Evolutionary conservation across 2,797 vertebrate genomes (phyloP).

Genomic region (Galaxias olidus): DNA sequence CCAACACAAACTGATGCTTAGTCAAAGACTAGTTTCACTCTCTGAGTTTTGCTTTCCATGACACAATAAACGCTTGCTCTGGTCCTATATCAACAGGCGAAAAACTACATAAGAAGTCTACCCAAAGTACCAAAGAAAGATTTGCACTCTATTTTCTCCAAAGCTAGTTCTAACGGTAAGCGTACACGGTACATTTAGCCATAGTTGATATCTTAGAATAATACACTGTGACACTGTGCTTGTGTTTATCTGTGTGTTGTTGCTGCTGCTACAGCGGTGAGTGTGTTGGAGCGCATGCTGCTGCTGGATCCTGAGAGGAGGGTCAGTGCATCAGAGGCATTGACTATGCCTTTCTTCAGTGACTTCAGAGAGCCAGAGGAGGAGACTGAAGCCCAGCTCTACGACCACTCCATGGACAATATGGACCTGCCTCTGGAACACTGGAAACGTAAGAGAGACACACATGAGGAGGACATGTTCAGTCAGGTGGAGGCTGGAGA

Average conservation of each 20-base stretch:
- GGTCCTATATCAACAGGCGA: conserved; percentile 77
- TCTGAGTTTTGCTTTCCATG: not conserved
- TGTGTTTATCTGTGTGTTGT: not conserved
- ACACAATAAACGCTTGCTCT: not conserved
- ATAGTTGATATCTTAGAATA: not conserved
- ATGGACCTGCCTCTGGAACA: conserved; percentile 89
- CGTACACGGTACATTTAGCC: not conserved
- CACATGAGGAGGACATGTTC: not conserved
- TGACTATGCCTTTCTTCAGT: conserved; percentile 88
- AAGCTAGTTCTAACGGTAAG: conserved; percentile 83
- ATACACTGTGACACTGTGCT: not conserved
- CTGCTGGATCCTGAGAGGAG: conserved; percentile 90
- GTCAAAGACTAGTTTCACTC: not conserved
- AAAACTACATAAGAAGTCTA: conserved; percentile 91
- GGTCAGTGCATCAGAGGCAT: conserved; percentile 84
- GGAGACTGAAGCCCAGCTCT: conserved; percentile 86
- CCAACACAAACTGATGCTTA: not conserved
- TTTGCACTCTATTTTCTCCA: conserved; percentile 84
- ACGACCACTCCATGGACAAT: conserved; percentile 92
- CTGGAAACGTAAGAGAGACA: conserved; percentile 88
- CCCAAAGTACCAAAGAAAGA: conserved; percentile 91
- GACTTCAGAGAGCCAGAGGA: conserved; percentile 86
- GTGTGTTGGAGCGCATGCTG: conserved; percentile 92
- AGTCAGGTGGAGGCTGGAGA: not conserved
- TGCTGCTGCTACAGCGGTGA: conserved; percentile 76